These are phyloP conservation scores for Brachyptera risi DNA, from an alignment of 2,888 invertebrate species.

Conservation along the genomic window DNA sequence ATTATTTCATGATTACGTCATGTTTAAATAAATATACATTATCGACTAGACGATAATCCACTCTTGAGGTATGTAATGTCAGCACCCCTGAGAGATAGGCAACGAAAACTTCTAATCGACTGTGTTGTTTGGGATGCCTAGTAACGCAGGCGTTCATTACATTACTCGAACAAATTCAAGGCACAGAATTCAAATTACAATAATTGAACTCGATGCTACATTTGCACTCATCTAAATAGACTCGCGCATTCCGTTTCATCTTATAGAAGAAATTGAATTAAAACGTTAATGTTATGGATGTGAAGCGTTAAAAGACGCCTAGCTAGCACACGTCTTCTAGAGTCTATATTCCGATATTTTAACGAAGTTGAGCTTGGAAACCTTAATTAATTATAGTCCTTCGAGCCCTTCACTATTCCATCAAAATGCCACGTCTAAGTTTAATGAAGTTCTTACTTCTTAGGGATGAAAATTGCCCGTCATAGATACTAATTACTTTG, in stretches of 20 bases:
- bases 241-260: slow-evolving; percentile 8
- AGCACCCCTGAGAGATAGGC: too few relatives aligned
- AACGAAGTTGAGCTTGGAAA: slow-evolving; percentile 12
- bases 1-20: too few relatives aligned
- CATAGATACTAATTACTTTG: slow-evolving; percentile 15
- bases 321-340: slow-evolving; percentile 5
- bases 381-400: slow-evolving; percentile 14
- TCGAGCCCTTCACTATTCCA: background rate
- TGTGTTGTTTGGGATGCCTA: too few relatives aligned
- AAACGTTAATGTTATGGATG: background rate
- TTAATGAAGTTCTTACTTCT: slow-evolving; percentile 10
- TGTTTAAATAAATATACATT: too few relatives aligned
- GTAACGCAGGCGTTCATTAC: too few relatives aligned
- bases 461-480: slow-evolving; percentile 7
- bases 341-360: slow-evolving; percentile 6
- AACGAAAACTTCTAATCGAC: too few relatives aligned
- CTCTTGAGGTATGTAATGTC: too few relatives aligned
- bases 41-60: too few relatives aligned
- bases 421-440: background rate
- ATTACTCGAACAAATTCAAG: too few relatives aligned
- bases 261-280: slow-evolving; percentile 7
- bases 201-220: background rate
- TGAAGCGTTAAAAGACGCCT: slow-evolving; percentile 8
- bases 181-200: too few relatives aligned
- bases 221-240: background rate